Evolutionary conservation across 2,797 vertebrate genomes (phyloP), one percentile per base, ranked within the genome.

Genomic region (Xiphorhynchus erythropygius): DNA sequence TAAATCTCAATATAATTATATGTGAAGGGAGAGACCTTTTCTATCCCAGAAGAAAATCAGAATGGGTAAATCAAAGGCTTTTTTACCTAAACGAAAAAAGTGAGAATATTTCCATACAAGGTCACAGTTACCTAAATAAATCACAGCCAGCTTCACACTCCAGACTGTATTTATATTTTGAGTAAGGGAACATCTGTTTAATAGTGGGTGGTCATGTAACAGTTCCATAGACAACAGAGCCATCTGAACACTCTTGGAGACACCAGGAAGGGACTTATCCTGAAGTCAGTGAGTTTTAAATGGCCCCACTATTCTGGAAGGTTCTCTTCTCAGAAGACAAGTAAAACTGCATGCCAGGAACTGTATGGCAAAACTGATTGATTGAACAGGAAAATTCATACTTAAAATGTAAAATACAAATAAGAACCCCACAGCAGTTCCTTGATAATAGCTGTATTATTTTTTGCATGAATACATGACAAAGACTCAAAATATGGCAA

Each of bases 51-150:
- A 89, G 53, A 70, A 62, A 71, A 62, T 57, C 2, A 63, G 60
- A 84, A 71, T 71, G 33, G 9, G 28, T 86, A 92, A 96, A 96
- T 89, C 82, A 90, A 96, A 92, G 47, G 1, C 0, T 1, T 59
- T 94, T 83, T 44, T 92, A 13, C 27, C 52, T 64, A 75, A 93
- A 92, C 70, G 22, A 88, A 96, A 91, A 65, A 91, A 88, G 65
- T 69, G 63, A 96, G 59, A 94, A 73, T 90, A 86, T 93, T 81
- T 93, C 93, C 49, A 76, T 91, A 76, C 91, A 95, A 96, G 94
- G 96, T 96, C 95, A 90, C 77, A 53, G 70, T 94, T 96, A 96
- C 95, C 94, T 96, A 96, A 95, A 94, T 97, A 95, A 97, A 97
- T 97, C 91, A 96, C 73, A 92, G 87, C 85, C 95, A 96, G 67